Evolutionary conservation across 2,797 vertebrate genomes (phyloP).

Genomic region (Rhabdophis nuchalis): DNA sequence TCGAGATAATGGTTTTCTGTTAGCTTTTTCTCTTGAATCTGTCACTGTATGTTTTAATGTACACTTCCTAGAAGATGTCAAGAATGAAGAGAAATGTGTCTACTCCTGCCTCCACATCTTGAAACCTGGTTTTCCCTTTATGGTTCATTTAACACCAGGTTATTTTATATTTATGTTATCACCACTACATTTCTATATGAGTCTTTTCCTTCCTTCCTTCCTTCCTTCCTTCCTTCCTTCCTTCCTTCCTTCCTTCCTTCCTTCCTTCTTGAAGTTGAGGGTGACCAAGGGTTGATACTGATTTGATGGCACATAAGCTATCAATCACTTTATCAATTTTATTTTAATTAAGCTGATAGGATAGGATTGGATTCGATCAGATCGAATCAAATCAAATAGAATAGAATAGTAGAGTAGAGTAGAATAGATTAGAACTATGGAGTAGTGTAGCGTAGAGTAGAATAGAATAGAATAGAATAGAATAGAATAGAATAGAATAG

Average conservation of each 20-base stretch:
- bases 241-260: accelerated
- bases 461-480: no score
- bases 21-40: background rate
- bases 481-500: no score
- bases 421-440: no score
- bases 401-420: no score
- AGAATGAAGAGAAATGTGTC: background rate
- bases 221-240: accelerated
- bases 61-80: background rate
- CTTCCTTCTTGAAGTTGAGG: background rate
- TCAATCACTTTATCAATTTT: background rate
- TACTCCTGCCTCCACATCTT: background rate
- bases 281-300: background rate
- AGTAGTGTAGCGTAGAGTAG: no score
- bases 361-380: no score
- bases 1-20: background rate
- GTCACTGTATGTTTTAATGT: background rate
- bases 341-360: background rate
- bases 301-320: background rate
- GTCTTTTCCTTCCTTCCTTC: accelerated
- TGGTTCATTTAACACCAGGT: background rate
- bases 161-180: background rate
- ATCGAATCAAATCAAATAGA: no score
- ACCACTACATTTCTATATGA: background rate
- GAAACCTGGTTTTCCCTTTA: background rate